These are phyloP conservation scores for Dendrolimus houi DNA, from an alignment of 2,888 invertebrate species.

Conservation along the genomic window DNA sequence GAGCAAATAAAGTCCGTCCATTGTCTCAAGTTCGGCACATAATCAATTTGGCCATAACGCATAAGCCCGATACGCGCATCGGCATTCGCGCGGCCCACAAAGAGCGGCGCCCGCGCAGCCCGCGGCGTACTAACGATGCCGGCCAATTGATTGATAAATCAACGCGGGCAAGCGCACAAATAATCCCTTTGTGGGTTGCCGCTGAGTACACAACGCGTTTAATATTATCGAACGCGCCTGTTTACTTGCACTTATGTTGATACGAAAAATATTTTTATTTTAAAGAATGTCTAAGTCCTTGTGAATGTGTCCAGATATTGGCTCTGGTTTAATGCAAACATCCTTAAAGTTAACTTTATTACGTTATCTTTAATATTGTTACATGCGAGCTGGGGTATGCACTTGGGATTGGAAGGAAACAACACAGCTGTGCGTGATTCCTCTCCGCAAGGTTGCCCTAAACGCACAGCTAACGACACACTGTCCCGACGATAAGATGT, in stretches of 20 bases:
- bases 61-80: not conserved
- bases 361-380: too few relatives aligned
- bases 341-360: too few relatives aligned
- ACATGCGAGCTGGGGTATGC: too few relatives aligned
- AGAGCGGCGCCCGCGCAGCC: conserved; percentile 20
- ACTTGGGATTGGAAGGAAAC: too few relatives aligned
- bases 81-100: conserved; percentile 7
- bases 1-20: not conserved
- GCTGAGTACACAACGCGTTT: conserved; percentile 9
- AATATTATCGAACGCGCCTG: not conserved
- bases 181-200: not conserved
- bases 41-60: not conserved
- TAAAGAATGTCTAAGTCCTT: too few relatives aligned
- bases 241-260: not conserved
- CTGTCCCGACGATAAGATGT: too few relatives aligned
- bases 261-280: too few relatives aligned
- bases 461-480: too few relatives aligned
- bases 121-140: conserved; percentile 32
- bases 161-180: conserved; percentile 14
- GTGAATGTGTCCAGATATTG: too few relatives aligned
- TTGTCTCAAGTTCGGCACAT: not conserved
- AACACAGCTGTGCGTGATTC: too few relatives aligned
- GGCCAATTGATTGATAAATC: conserved; percentile 39
- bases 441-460: too few relatives aligned
- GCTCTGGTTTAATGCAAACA: too few relatives aligned